Base-by-base conservation (phyloP, 2,888 invertebrate genomes). In the Antheraea assamensis region DNA sequence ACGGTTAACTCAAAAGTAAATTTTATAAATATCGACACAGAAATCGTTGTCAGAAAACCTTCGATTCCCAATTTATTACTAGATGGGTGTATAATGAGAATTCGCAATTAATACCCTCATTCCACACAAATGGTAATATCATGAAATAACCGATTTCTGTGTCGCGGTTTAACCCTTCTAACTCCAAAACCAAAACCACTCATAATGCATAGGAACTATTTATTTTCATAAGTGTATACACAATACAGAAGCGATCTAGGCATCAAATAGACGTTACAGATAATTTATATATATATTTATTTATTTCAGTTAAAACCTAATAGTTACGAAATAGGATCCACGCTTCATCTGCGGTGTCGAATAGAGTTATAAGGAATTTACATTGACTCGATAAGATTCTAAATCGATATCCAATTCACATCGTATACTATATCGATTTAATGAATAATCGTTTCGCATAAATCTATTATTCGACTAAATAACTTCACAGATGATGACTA, bases 201-300 rank as follows among this genome's bases (percentile, higher is more conserved):
- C 71, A 30, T 71, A 71, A 71, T 27, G 71, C 30, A 77, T 80
- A 80, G 80, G 80, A 80, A 80, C 80, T 79, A 80, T 79, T 74
- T 78, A 74, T 52, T 58, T 77, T 74, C 77, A 75, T 76, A 77
- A 76, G 77, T 80, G 76, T 77, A 74, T 71, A 55, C n/a, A 58
- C 76, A 72, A 71, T 58, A 35, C 13, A 55, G 80, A 80, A 80
- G 80, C 80, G 80, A 80, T 78, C 80, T 76, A 74, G 74, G 77
- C 78, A 76, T 75, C 31, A 68, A 35, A 30, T 76, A 77, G 78
- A 79, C 76, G 77, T 76, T 74, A 73, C 76, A 75, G 70, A 76
- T 77, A 75, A 76, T 74, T 74, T 75, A 74, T 71, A 49, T n/a
- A 71, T 49, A 35, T 42, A 49, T 71, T 71, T 31, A 47, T 71